These are phyloP conservation scores for Sardina pilchardus DNA, from an alignment of 2,113 vertebrate genomes.

Conservation along the genomic window DNA sequence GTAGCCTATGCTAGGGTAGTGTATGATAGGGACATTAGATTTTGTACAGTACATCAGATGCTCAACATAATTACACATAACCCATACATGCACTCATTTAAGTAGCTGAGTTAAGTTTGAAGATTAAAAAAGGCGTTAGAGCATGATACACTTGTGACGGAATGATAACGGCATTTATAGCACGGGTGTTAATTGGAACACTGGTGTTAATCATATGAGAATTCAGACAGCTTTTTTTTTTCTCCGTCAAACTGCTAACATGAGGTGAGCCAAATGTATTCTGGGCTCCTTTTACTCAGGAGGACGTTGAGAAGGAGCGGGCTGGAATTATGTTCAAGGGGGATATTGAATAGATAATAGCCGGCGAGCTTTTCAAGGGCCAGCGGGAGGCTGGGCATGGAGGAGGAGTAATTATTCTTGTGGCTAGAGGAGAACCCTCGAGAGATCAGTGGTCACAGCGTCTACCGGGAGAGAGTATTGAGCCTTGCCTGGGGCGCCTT, in stretches of 20 bases:
- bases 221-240: conserved; percentile 1
- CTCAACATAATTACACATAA: not conserved
- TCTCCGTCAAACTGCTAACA: not conserved
- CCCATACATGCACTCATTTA: not conserved
- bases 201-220: not conserved
- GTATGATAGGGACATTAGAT: not conserved
- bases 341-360: not conserved
- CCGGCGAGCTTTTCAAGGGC: not conserved
- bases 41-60: not conserved
- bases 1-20: no score
- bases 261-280: conserved; percentile 10
- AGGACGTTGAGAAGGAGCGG: not conserved
- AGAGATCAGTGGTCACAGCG: not conserved
- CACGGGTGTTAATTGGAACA: not conserved
- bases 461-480: not conserved
- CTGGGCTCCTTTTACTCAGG: not conserved
- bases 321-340: not conserved
- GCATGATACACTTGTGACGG: not conserved
- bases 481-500: not conserved
- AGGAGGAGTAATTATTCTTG: not conserved
- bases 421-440: not conserved
- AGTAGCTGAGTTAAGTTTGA: not conserved
- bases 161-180: not conserved
- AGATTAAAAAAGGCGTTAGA: not conserved
- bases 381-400: not conserved